phyloP scores from a whole-genome alignment of 1,140 invertebrate species.

The Metopolophium dirhodum region DNA sequence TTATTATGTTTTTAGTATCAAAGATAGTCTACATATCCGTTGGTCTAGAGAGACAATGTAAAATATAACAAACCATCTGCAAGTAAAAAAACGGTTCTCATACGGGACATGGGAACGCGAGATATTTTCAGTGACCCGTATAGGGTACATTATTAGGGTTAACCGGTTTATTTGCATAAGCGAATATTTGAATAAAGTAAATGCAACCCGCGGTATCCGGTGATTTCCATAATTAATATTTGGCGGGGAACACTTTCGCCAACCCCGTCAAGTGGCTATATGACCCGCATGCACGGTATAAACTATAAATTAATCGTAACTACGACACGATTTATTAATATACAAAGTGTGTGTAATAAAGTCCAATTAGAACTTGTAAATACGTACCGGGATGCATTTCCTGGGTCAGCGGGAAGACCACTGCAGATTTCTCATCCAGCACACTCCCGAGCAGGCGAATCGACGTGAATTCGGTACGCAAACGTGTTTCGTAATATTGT shows the following conservation, averaged over 20 bases:
- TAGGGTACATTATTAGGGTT: constrained; percentile 43
- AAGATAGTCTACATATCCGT: not conserved
- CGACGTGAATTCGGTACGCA: not conserved
- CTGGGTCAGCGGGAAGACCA: not conserved
- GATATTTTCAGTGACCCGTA: constrained; percentile 37
- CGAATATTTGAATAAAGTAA: constrained; percentile 37
- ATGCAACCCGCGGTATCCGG: constrained; percentile 22
- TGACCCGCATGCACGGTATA: not conserved
- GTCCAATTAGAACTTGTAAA: constrained; percentile 15
- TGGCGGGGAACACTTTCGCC: constrained; percentile 4
- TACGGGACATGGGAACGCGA: constrained; percentile 54
- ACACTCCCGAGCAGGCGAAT: not conserved
- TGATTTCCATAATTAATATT: constrained; percentile 44
- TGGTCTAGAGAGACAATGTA: constrained; percentile 1
- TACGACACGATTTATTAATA: not conserved
- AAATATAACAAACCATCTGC: constrained; percentile 45
- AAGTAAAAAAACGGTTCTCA: constrained; percentile 53
- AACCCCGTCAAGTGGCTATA: constrained; percentile 30
- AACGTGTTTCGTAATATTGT: not conserved
- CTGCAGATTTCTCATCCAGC: not conserved
- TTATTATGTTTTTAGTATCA: not conserved
- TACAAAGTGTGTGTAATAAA: not conserved
- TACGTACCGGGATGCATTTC: constrained; percentile 55
- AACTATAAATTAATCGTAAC: constrained; percentile 25
- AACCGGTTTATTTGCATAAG: constrained; percentile 57